Evolutionary conservation across 2,113 vertebrate genomes (phyloP), one percentile per base, ranked within the genome.

Genomic region (Henicopernis longicauda): DNA sequence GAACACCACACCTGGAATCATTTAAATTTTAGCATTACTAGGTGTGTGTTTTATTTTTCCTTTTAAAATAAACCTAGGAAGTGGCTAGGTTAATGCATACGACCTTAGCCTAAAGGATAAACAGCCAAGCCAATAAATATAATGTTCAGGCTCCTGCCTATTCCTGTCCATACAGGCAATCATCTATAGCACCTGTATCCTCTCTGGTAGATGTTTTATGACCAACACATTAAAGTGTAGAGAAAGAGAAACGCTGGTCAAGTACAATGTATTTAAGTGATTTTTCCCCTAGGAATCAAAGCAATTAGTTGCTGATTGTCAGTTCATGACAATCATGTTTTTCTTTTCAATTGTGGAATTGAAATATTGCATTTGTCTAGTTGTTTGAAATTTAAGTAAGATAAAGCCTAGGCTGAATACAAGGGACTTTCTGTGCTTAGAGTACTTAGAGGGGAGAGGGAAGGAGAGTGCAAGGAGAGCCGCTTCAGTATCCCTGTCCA

Each of bases 31-130:
- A 86, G 52, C 57, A 57, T 93, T 89, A 61, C 44, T 92, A 87
- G 57, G 31, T 0, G 1, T 79, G 73, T 87, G 70, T 86, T 97
- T 95, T 91, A 91, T 89, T 97, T 93, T 90, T 96, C 88, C 90
- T 92, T 86, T 91, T 69, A 89, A 95, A 95, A 95, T 78, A 95
- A 96, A 78, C 66, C 80, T 90, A 84, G 92, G 95, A 97, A 95
- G 81, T 96, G 52, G 77, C 72, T 78, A 61, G 85, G 76, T 92
- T 95, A 97, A 95, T 89, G 47, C 52, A 52, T 69, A 61, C 2
- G 4, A 84, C 83, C 73, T 93, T 96, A 94, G 94, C 94, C 95
- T 95, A 95, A 91, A 97, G 94, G 94, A 93, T 86, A 96, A 97
- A 93, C 89, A 94, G 65, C 73, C 55, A 86, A 74, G 36, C 59